Evolutionary conservation across 2,888 invertebrate genomes (phyloP).

Genomic region (Lutraria lutraria): DNA sequence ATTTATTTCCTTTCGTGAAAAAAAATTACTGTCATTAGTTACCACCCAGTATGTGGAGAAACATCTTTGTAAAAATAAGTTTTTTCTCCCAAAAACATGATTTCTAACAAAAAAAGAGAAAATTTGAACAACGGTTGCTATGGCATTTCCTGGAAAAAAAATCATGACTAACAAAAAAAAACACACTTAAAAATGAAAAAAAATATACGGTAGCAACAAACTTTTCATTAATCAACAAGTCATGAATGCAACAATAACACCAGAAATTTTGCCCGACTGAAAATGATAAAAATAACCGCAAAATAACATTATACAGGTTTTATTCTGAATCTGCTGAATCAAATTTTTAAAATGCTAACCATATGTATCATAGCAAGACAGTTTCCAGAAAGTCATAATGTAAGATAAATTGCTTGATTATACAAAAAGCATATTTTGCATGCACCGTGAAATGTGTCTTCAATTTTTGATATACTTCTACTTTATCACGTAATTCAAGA

Average conservation of each 20-base stretch:
- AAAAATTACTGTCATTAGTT: neutral
- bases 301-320: too few relatives aligned
- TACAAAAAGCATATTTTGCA: conserved; percentile 17
- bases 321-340: too few relatives aligned
- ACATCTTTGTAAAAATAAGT: neutral
- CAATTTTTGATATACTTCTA: neutral
- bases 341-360: neutral
- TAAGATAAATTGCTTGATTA: neutral
- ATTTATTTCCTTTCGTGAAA: neutral
- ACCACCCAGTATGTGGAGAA: neutral
- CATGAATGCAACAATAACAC: too few relatives aligned
- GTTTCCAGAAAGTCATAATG: neutral
- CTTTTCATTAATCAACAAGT: neutral
- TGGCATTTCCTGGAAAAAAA: neutral
- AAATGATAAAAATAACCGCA: too few relatives aligned
- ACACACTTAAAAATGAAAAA: neutral
- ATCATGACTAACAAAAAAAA: neutral
- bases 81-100: neutral
- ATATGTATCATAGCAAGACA: neutral
- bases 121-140: neutral
- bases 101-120: neutral
- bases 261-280: too few relatives aligned
- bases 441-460: conserved; percentile 7
- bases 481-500: neutral
- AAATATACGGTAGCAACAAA: neutral